Base-by-base conservation (phyloP, 2,113 vertebrate species). In the Dryoscopus gambensis region DNA sequence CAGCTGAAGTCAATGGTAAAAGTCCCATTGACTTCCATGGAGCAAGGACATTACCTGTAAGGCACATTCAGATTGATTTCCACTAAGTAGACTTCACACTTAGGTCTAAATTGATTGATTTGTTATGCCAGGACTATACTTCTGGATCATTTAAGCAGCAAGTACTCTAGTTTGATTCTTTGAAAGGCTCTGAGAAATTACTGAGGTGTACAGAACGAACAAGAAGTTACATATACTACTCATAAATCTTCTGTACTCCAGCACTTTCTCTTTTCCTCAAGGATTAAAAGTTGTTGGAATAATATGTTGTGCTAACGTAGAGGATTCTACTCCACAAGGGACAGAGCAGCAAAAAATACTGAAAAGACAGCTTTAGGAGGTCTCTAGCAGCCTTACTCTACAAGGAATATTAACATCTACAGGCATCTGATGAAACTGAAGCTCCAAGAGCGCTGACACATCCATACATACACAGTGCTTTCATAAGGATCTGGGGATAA, bases 131-230 rank as follows among this genome's bases (percentile, higher is more conserved):
- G 47, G 35, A 83, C 82, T 49, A 30, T 28, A 69, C 69, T 79
- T 80, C 74, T 91, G 47, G 65, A 96, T 62, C 79, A 80, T 80
- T 91, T 92, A 92, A 75, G 50, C 81, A 87, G 90, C 76, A 81
- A 86, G 84, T 92, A 63, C n/a, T 64, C 76, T 44, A 55, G 71
- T 49, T 47, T 65, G 62, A 87, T 46, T 83, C 63, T 74, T 56
- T 91, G 69, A 93, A 87, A 90, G 67, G 59, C 74, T 88, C 46
- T 87, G 40, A 89, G 57, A 94, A 95, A 87, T 82, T 80, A 91
- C 88, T 63, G 73, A 90, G 76, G 39, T 82, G 53, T 83, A 77
- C 60, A 78, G 94, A 94, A 86, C 0, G 4, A 93, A 86, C 56
- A 92, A 86, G 60, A 94, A 88, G 50, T 80, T 90, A 82, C 6